Conservation (phyloP, 92 coral and sea anemone genomes). For the Palythoa heliodiscus region DNA sequence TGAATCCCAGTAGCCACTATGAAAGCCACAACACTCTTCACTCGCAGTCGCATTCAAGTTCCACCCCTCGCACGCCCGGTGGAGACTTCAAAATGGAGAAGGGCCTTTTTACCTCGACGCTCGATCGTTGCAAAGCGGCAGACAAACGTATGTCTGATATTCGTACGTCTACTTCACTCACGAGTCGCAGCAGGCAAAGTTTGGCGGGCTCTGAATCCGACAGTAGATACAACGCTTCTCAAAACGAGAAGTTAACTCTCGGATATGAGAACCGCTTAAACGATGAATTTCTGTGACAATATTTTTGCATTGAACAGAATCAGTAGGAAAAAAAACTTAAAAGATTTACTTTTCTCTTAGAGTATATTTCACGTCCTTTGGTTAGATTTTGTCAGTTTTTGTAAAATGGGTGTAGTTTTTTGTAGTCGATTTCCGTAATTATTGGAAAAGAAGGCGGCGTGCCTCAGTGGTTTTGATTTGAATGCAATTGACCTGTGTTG, state of each 20-base stretch:
- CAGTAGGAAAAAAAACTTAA: neutral
- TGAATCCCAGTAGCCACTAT: neutral
- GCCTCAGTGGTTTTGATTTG: too few species aligned
- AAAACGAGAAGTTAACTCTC: neutral
- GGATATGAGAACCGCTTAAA: slow-evolving; percentile 29
- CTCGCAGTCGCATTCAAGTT: slow-evolving; percentile 17
- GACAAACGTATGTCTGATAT: slow-evolving; percentile 46
- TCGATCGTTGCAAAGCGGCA: slow-evolving; percentile 32
- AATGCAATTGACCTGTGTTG: too few species aligned
- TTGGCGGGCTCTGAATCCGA: slow-evolving; percentile 29
- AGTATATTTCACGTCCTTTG: neutral
- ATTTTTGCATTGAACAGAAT: neutral
- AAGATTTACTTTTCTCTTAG: neutral
- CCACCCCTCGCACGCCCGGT: slow-evolving; percentile 39
- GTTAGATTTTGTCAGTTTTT: too few species aligned
- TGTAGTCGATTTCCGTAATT: too few species aligned
- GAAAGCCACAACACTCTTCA: slow-evolving; percentile 38
- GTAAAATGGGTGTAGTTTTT: too few species aligned
- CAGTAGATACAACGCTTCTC: slow-evolving; percentile 6
- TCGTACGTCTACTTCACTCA: slow-evolving; percentile 23
- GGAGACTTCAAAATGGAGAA: slow-evolving; percentile 37
- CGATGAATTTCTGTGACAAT: slow-evolving; percentile 26
- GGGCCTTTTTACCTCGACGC: slow-evolving; percentile 28
- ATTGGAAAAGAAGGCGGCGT: too few species aligned
- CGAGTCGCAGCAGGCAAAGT: slow-evolving; percentile 38